Percentiles rank a stretch among this genome's conserved stretches.
Conservation (phyloP, 2,888 invertebrate genomes). For the Carabus problematicus region DNA sequence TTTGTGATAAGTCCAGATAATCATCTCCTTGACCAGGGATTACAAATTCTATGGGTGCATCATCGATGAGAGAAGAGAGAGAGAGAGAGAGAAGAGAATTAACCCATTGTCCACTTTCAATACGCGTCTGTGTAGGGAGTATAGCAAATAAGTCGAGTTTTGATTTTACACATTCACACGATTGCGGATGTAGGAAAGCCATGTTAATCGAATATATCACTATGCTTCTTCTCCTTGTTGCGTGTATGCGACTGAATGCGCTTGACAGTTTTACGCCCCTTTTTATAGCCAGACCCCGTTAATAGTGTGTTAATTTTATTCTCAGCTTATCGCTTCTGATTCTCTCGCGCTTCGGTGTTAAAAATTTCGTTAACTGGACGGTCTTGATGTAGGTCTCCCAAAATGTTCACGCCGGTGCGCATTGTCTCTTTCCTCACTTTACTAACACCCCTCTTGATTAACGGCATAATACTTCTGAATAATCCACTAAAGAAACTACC, state of each 20-base stretch:
- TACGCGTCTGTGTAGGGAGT: constrained; percentile 48
- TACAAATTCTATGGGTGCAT: constrained; percentile 48
- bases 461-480: constrained; percentile 29
- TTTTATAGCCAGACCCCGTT: constrained; percentile 6
- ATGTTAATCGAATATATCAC: constrained; percentile 44
- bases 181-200: constrained; percentile 46
- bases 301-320: neutral
- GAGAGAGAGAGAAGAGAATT: constrained; percentile 48
- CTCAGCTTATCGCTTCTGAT: neutral
- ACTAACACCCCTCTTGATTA: constrained; percentile 28
- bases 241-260: neutral
- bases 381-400: neutral
- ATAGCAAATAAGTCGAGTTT: constrained; percentile 48
- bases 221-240: constrained; percentile 1
- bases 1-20: constrained; percentile 48
- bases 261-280: neutral
- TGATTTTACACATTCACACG: constrained; percentile 46
- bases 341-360: neutral
- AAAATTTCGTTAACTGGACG: neutral
- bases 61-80: constrained; percentile 46
- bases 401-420: neutral
- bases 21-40: constrained; percentile 47
- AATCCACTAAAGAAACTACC: constrained; percentile 25
- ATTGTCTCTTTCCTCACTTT: constrained; percentile 34
- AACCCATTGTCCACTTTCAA: constrained; percentile 46